Percentiles rank a stretch among this genome's conserved stretches.
Evolutionary conservation across 2,797 vertebrate species (phyloP).

Genomic region (Capromys pilorides): DNA sequence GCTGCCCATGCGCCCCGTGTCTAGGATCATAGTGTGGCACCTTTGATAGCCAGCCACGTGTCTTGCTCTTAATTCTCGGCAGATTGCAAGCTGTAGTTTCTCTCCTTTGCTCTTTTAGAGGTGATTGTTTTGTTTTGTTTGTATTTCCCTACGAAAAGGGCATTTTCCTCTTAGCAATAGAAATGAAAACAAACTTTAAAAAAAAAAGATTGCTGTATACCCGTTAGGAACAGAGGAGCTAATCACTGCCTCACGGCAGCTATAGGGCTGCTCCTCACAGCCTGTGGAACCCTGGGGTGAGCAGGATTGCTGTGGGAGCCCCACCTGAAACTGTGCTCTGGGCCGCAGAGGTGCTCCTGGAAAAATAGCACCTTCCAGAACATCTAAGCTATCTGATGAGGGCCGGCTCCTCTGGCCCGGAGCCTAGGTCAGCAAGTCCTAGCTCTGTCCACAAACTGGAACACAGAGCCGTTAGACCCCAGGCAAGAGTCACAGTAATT

Average conservation of each 20-base stretch:
- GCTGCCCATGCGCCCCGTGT: neutral
- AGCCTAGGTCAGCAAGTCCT: neutral
- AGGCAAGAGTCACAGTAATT: neutral
- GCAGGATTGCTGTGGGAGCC: conserved; percentile 24
- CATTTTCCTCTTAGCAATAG: conserved; percentile 49
- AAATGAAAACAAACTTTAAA: conserved; percentile 64
- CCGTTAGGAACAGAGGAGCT: conserved; percentile 71
- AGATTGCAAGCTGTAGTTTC: neutral
- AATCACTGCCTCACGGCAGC: conserved; percentile 49
- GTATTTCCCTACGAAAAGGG: conserved; percentile 66
- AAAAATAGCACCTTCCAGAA: conserved; percentile 6
- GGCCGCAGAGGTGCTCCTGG: conserved; percentile 24
- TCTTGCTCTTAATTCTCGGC: conserved; percentile 51
- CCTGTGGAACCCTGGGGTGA: conserved; percentile 22
- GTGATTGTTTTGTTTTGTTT: conserved; percentile 57
- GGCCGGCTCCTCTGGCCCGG: neutral
- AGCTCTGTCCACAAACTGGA: neutral
- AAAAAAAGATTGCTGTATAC: conserved; percentile 30
- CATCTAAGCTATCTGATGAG: neutral
- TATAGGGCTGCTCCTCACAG: conserved; percentile 43
- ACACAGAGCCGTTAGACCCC: neutral
- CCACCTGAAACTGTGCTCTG: neutral
- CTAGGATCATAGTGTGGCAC: too few species aligned
- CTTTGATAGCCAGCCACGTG: neutral
- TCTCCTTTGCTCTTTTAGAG: conserved; percentile 27